Conservation (phyloP, 1,140 invertebrate species). For the Drosophila littoralis region DNA sequence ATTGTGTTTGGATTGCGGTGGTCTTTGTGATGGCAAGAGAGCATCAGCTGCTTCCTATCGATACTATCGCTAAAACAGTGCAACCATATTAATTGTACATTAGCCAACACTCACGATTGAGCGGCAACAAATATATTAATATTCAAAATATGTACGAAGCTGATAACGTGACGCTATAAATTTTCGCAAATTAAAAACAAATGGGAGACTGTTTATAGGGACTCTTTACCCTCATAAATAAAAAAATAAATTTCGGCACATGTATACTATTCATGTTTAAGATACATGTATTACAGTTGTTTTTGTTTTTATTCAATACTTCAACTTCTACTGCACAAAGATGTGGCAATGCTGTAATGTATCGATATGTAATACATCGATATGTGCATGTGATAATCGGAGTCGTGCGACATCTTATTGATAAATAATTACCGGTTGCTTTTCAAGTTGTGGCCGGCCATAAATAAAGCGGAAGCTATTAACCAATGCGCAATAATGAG, state of each 20-base stretch:
- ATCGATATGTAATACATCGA: background rate
- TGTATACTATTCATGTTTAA: too few species aligned
- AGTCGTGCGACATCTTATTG: background rate
- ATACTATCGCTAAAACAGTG: conserved; percentile 14
- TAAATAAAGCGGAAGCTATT: conserved; percentile 42
- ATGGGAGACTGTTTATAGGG: too few species aligned
- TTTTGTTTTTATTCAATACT: too few species aligned
- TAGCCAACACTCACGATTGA: background rate
- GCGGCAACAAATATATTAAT: too few species aligned
- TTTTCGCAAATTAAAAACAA: too few species aligned
- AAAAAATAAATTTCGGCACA: too few species aligned
- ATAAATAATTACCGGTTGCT: conserved; percentile 30
- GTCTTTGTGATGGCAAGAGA: background rate
- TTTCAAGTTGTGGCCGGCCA: background rate
- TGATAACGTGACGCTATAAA: too few species aligned
- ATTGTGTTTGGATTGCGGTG: background rate
- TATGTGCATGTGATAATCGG: background rate
- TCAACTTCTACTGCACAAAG: too few species aligned
- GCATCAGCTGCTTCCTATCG: conserved; percentile 38
- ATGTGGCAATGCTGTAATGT: too few species aligned
- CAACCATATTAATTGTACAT: background rate
- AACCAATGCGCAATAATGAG: conserved; percentile 38
- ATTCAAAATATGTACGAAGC: too few species aligned
- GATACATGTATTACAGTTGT: too few species aligned
- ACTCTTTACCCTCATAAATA: too few species aligned